Evolutionary conservation across 2,113 vertebrate species (phyloP).

Genomic region (Sorex fumeus): DNA sequence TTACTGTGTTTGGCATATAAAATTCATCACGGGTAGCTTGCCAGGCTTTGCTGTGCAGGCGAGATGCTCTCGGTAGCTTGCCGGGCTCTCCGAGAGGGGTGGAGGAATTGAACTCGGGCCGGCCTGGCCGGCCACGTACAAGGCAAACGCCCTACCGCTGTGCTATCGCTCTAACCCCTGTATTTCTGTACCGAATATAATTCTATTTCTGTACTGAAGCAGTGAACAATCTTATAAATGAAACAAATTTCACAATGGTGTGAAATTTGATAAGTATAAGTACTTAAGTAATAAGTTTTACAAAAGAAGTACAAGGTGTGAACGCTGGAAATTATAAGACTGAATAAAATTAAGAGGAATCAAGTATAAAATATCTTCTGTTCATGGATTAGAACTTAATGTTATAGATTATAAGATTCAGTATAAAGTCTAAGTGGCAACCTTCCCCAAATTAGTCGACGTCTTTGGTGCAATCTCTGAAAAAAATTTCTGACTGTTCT

Average conservation of each 20-base stretch:
- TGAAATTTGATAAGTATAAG: background rate
- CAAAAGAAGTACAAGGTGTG: background rate
- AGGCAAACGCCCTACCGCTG: no score
- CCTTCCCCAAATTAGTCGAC: background rate
- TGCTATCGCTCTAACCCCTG: no score
- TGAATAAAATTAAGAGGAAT: background rate
- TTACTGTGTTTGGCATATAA: no score
- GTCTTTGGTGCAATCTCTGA: background rate
- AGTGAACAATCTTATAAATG: background rate
- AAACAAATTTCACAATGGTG: background rate
- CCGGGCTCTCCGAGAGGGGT: no score
- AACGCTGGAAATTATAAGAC: background rate
- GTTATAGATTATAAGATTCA: background rate
- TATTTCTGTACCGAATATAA: no score
- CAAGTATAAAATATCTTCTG: background rate
- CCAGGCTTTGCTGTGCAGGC: no score
- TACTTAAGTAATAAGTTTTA: background rate
- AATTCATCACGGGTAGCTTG: no score
- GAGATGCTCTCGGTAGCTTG: no score
- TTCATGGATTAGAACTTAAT: background rate
- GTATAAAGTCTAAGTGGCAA: background rate
- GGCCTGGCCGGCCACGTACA: no score
- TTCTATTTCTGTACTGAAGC: background rate
- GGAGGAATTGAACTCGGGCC: no score
- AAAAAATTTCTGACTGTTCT: background rate